A percentile compares a stretch with the other conserved stretches of the same genome.
phyloP scores from a whole-genome alignment of 2,797 vertebrate species.

The Molossus alvarezi region DNA sequence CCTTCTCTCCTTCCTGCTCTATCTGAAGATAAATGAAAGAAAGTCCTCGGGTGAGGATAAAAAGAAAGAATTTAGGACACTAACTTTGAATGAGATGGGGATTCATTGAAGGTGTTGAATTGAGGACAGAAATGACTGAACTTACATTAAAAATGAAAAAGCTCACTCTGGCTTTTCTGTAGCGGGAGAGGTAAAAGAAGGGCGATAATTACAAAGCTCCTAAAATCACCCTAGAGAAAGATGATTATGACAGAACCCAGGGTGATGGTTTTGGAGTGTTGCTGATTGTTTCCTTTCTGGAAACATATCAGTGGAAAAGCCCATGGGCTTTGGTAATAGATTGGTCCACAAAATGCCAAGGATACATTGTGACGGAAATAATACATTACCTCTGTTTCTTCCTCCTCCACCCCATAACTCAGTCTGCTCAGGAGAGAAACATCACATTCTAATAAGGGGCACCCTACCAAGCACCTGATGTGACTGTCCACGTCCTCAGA shows the following conservation, averaged over 20 bases:
- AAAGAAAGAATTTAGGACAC: background rate
- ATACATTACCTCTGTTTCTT: background rate
- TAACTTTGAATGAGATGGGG: background rate
- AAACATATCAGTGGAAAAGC: background rate
- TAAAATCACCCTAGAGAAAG: background rate
- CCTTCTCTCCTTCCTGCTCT: too few relatives aligned
- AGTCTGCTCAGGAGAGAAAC: background rate
- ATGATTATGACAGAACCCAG: background rate
- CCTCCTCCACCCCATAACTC: background rate
- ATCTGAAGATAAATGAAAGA: too few relatives aligned
- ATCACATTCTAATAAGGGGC: background rate
- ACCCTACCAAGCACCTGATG: background rate
- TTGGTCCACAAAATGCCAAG: accelerated
- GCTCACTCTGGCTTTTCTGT: background rate
- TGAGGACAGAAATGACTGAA: background rate
- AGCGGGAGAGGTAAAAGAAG: background rate
- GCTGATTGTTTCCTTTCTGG: background rate
- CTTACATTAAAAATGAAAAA: background rate
- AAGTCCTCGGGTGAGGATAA: too few relatives aligned
- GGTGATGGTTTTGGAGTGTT: background rate
- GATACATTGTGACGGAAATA: background rate
- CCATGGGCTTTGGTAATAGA: background rate
- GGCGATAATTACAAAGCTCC: background rate
- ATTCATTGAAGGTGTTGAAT: background rate
- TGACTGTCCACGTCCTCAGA: too few relatives aligned